Evolutionary conservation across 2,113 vertebrate genomes (phyloP).

Genomic region (Pachyramphus minor): DNA sequence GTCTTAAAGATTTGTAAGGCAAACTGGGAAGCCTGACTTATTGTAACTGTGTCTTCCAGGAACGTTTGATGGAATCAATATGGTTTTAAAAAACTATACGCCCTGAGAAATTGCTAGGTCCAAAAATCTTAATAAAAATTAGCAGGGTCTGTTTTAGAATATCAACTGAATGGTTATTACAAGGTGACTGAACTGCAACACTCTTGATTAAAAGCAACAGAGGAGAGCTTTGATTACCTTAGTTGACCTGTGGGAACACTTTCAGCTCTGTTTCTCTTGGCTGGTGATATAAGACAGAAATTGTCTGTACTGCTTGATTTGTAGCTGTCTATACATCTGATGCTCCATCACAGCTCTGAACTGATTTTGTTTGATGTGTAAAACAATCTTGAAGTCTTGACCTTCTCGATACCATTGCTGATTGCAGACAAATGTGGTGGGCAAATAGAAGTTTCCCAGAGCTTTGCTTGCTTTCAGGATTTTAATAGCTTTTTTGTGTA

Average conservation of each 20-base stretch:
- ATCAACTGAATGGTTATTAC: slow-evolving; percentile 22
- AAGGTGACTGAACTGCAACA: slow-evolving; percentile 23
- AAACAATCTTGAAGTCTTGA: slow-evolving; percentile 61
- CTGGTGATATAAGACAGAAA: slow-evolving; percentile 54
- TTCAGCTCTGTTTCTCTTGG: slow-evolving; percentile 67
- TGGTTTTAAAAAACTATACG: background rate
- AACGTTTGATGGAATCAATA: background rate
- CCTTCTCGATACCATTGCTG: slow-evolving; percentile 48
- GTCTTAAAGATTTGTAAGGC: background rate
- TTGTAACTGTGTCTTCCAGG: background rate
- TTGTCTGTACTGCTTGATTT: slow-evolving; percentile 68
- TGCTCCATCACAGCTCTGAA: slow-evolving; percentile 62
- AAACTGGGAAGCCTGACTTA: background rate
- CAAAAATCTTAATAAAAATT: slow-evolving; percentile 20
- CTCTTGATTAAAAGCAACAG: slow-evolving; percentile 45
- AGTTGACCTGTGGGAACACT: slow-evolving; percentile 62
- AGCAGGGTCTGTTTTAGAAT: slow-evolving; percentile 1
- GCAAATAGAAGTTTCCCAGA: slow-evolving; percentile 33
- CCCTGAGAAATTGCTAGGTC: background rate
- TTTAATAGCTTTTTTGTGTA: slow-evolving; percentile 28
- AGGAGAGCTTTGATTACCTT: slow-evolving; percentile 74
- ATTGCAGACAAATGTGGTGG: slow-evolving; percentile 23
- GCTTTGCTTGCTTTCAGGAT: slow-evolving; percentile 13
- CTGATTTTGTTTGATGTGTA: slow-evolving; percentile 70
- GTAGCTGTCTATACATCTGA: slow-evolving; percentile 53